A percentile compares a stretch with the other conserved stretches of the same genome.
Evolutionary conservation across 2,888 invertebrate genomes (phyloP).

Genomic region (Erebia ligea): DNA sequence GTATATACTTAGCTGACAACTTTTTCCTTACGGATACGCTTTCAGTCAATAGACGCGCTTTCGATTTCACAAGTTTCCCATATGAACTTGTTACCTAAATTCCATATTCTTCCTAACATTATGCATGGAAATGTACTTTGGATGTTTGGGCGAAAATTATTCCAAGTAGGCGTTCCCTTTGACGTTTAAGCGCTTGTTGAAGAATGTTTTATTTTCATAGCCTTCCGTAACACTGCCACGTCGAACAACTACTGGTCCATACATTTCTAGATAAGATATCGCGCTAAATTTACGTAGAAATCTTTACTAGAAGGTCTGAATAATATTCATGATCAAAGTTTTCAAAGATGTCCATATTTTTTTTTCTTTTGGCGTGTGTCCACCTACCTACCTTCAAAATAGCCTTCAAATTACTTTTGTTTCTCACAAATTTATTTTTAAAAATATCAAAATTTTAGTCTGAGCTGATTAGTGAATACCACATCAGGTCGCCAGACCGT

Average conservation of each 20-base stretch:
- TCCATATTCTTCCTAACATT: slow-evolving; percentile 57
- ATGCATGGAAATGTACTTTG: slow-evolving; percentile 68
- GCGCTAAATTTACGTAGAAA: slow-evolving; percentile 12
- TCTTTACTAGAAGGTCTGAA: slow-evolving; percentile 1
- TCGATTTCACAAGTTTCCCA: slow-evolving; percentile 43
- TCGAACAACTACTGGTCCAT: slow-evolving; percentile 35
- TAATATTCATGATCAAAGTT: slow-evolving; percentile 1
- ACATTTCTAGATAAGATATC: slow-evolving; percentile 29
- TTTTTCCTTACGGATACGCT: slow-evolving; percentile 6
- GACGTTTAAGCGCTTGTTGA: slow-evolving; percentile 74
- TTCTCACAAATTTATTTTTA: no score
- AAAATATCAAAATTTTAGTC: no score
- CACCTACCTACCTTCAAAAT: no score
- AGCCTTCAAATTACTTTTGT: no score
- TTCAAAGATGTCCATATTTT: not conserved
- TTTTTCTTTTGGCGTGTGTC: no score
- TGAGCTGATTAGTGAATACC: no score
- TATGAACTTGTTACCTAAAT: slow-evolving; percentile 60
- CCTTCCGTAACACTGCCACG: slow-evolving; percentile 55
- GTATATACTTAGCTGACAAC: not conserved
- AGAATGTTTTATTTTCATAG: slow-evolving; percentile 77
- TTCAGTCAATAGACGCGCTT: slow-evolving; percentile 28
- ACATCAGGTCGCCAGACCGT: no score
- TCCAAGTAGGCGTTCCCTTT: slow-evolving; percentile 70
- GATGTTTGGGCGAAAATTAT: slow-evolving; percentile 72